Conservation (phyloP, 2,113 vertebrate genomes). For the Fulmarus glacialis region DNA sequence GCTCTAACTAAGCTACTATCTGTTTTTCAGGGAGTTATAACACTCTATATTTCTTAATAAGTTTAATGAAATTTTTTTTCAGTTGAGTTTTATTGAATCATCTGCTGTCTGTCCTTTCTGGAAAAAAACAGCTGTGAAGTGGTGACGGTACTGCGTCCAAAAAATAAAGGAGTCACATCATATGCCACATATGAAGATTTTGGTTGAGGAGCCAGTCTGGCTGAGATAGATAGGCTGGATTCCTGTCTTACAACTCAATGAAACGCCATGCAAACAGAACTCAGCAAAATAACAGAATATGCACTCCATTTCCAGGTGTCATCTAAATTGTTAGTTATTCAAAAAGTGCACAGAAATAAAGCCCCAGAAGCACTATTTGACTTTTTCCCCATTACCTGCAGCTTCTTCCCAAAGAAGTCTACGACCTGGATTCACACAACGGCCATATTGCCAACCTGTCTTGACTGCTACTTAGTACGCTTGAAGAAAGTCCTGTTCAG, state of each 20-base stretch:
- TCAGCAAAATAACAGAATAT: neutral
- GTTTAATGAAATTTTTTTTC: neutral
- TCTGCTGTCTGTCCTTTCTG: neutral
- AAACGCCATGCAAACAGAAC: neutral
- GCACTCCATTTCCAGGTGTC: neutral
- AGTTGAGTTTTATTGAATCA: neutral
- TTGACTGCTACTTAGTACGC: fast-evolving
- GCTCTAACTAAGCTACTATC: neutral
- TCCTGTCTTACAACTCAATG: neutral
- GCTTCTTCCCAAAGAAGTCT: neutral
- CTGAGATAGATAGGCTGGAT: neutral
- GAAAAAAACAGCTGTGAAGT: neutral
- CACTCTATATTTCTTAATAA: neutral
- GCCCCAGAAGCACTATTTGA: neutral
- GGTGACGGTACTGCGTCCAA: neutral
- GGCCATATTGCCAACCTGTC: neutral
- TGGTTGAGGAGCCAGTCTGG: neutral
- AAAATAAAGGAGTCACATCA: neutral
- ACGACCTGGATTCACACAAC: neutral
- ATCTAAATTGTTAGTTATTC: neutral
- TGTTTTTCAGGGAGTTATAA: neutral
- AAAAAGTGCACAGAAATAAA: neutral
- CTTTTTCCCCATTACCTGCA: neutral
- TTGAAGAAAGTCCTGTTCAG: neutral
- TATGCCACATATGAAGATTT: neutral